phyloP scores from a whole-genome alignment of 2,113 vertebrate genomes.

The Myrmophylax atrothorax region DNA sequence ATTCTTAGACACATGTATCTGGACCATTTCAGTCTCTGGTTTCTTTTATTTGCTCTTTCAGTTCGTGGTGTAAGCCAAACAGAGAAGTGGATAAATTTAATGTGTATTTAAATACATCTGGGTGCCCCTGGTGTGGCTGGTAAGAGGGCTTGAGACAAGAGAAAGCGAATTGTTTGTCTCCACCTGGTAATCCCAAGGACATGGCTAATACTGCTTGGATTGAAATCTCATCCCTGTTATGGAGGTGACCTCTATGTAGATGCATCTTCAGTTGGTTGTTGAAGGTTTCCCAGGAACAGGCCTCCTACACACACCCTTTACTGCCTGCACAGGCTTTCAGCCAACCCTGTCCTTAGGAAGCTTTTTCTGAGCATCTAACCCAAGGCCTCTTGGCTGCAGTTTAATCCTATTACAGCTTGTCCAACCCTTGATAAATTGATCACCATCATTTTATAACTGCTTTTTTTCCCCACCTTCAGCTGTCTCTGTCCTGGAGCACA shows the following conservation, averaged over 20 bases:
- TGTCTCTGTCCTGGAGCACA: background rate
- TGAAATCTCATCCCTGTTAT: background rate
- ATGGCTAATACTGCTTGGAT: background rate
- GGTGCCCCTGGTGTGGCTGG: background rate
- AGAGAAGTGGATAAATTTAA: background rate
- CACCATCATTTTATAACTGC: background rate
- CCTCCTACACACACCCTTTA: background rate
- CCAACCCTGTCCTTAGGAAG: background rate
- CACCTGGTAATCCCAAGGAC: background rate
- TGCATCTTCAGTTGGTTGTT: background rate
- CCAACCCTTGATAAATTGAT: background rate
- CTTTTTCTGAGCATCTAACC: background rate
- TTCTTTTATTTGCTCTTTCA: background rate
- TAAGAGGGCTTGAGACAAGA: background rate
- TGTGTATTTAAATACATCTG: background rate
- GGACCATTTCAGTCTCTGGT: background rate
- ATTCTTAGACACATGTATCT: background rate
- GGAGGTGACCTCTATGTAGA: background rate
- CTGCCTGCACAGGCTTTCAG: background rate
- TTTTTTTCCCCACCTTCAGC: background rate
- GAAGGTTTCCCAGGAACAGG: background rate
- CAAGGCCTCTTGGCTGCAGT: constrained; percentile 17
- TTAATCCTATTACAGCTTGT: constrained; percentile 18
- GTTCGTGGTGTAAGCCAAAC: background rate
- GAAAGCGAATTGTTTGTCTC: background rate